These are phyloP conservation scores for Xerus rutilus DNA, from an alignment of 2,797 vertebrate species.

Conservation along the genomic window DNA sequence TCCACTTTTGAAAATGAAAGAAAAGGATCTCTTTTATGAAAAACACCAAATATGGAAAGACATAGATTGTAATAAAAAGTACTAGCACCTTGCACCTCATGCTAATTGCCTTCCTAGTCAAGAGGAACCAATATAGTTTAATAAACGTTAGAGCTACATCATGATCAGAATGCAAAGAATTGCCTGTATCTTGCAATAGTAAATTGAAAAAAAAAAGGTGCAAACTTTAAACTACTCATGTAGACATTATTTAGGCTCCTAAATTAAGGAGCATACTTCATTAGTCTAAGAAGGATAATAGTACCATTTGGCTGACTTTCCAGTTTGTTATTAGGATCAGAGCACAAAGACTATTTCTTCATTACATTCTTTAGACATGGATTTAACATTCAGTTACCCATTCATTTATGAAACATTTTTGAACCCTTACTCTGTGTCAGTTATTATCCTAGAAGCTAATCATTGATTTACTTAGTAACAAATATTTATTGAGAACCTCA, in stretches of 20 bases:
- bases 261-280: not conserved
- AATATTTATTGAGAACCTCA: slow-evolving; percentile 20
- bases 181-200: slow-evolving; percentile 62
- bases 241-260: slow-evolving; percentile 65
- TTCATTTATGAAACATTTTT: slow-evolving; percentile 60
- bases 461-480: slow-evolving; percentile 46
- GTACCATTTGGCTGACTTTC: slow-evolving; percentile 47
- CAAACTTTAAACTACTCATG: slow-evolving; percentile 26
- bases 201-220: slow-evolving; percentile 59
- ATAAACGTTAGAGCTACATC: slow-evolving; percentile 67
- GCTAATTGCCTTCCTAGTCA: slow-evolving; percentile 77
- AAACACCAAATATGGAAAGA: slow-evolving; percentile 72
- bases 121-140: slow-evolving; percentile 75
- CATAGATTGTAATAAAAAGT: slow-evolving; percentile 77
- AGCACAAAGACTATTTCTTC: slow-evolving; percentile 57
- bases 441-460: slow-evolving; percentile 57
- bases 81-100: slow-evolving; percentile 74
- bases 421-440: slow-evolving; percentile 13
- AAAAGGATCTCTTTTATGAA: slow-evolving; percentile 73
- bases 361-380: slow-evolving; percentile 43
- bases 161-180: slow-evolving; percentile 56
- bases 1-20: slow-evolving; percentile 80
- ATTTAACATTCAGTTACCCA: slow-evolving; percentile 63
- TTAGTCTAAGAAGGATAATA: slow-evolving; percentile 59
- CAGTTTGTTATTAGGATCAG: slow-evolving; percentile 38